Conservation (phyloP, 2,113 vertebrate genomes). For the Glaucidium brasilianum region DNA sequence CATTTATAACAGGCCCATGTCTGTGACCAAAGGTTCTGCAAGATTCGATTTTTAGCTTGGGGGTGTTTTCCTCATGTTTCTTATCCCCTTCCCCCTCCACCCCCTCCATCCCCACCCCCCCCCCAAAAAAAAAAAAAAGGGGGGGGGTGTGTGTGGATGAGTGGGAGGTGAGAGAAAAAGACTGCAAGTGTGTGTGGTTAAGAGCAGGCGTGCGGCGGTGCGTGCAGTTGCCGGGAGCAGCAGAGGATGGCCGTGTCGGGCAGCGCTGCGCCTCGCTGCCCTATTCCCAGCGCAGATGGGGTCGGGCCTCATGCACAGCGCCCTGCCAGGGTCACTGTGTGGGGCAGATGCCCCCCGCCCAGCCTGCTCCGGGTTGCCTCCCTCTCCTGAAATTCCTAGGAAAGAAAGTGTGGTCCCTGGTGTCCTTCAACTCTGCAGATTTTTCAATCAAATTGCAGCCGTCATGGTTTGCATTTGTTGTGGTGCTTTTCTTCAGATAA, state of each 20-base stretch:
- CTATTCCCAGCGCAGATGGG: background rate
- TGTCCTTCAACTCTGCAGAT: background rate
- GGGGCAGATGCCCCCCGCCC: no score
- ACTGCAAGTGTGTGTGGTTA: rapidly evolving
- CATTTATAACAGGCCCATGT: background rate
- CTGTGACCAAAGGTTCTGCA: constrained; percentile 2
- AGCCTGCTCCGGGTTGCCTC: background rate
- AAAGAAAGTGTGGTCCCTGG: background rate
- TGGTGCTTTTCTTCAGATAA: background rate
- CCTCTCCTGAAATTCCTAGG: background rate
- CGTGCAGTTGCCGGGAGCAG: background rate
- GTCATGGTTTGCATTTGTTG: background rate
- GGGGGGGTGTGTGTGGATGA: no score
- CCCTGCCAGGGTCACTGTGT: no score
- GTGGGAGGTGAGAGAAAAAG: background rate
- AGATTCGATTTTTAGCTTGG: background rate
- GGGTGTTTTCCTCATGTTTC: background rate
- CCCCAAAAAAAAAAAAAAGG: background rate
- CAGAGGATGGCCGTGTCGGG: constrained; percentile 43
- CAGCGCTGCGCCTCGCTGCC: background rate
- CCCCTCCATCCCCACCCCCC: rapidly evolving
- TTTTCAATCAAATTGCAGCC: constrained; percentile 15
- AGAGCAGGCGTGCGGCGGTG: background rate
- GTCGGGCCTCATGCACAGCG: background rate
- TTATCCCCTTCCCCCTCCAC: background rate